A percentile compares a stretch with the other conserved stretches of the same genome.
These are phyloP conservation scores for Chaetura pelagica DNA, from an alignment of 2,113 vertebrate species.

Conservation along the genomic window DNA sequence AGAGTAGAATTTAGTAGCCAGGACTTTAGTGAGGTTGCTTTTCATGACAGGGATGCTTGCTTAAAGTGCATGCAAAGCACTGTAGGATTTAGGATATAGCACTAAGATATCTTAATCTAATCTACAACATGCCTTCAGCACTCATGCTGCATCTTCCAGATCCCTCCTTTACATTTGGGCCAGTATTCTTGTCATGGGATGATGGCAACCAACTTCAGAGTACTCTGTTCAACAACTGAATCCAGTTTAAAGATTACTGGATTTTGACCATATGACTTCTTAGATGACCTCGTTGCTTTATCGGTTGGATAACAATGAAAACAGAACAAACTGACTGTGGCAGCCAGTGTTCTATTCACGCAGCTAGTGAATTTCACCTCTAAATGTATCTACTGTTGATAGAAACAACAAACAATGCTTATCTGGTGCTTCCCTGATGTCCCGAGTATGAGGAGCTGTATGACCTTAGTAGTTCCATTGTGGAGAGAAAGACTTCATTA, in stretches of 20 bases:
- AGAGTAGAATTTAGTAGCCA: neutral
- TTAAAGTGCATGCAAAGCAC: neutral
- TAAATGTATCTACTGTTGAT: neutral
- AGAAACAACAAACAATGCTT: neutral
- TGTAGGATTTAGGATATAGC: neutral
- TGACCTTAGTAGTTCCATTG: neutral
- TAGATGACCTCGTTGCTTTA: neutral
- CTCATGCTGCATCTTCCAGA: neutral
- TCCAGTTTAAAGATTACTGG: accelerated
- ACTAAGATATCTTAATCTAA: neutral
- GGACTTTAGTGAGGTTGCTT: neutral
- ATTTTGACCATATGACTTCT: neutral
- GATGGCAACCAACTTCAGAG: neutral
- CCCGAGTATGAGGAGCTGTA: neutral
- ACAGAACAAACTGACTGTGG: neutral
- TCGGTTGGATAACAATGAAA: neutral
- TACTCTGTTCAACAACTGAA: neutral
- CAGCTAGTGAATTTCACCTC: neutral
- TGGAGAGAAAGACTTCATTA: neutral
- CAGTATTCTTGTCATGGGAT: neutral
- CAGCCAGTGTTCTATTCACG: neutral
- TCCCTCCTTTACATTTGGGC: neutral
- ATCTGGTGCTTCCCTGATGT: neutral
- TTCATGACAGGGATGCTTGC: neutral
- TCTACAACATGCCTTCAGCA: neutral